These are phyloP conservation scores for Chlorops oryzae DNA, from an alignment of 1,140 invertebrate species.

Conservation along the genomic window DNA sequence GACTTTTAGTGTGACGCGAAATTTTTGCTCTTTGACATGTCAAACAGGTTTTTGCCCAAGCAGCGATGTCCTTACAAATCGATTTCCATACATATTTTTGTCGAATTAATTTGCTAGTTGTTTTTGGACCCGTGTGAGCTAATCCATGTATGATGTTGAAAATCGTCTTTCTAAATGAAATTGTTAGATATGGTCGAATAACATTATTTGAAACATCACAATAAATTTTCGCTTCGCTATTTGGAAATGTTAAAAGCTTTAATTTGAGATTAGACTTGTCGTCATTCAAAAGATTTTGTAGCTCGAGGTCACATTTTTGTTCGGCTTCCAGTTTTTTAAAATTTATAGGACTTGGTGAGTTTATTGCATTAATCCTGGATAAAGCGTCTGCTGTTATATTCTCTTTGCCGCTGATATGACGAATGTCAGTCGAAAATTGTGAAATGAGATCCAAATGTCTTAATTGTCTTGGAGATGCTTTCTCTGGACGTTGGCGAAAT, in stretches of 20 bases:
- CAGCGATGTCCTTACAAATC: not conserved
- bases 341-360: no score
- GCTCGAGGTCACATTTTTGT: constrained; percentile 2
- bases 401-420: constrained; percentile 35
- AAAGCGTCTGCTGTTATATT: constrained; percentile 41
- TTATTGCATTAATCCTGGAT: constrained; percentile 32
- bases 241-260: not conserved
- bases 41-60: not conserved
- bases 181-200: not conserved
- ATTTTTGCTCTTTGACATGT: constrained; percentile 8
- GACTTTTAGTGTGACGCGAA: not conserved
- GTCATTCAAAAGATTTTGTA: not conserved
- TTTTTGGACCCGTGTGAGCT: not conserved
- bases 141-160: constrained; percentile 4
- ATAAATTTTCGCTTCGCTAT: not conserved
- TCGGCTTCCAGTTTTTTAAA: constrained; percentile 1
- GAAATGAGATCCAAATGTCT: constrained; percentile 43
- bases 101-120: not conserved
- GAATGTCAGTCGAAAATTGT: constrained; percentile 42
- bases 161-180: not conserved
- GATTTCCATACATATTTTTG: no score
- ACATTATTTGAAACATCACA: constrained; percentile 13
- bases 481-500: constrained; percentile 22
- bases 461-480: constrained; percentile 27
- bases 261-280: constrained; percentile 5